A percentile compares a stretch with the other conserved stretches of the same genome.
phyloP scores from a whole-genome alignment of 2,888 invertebrate genomes.

The Disparrhopalites patrizii region DNA sequence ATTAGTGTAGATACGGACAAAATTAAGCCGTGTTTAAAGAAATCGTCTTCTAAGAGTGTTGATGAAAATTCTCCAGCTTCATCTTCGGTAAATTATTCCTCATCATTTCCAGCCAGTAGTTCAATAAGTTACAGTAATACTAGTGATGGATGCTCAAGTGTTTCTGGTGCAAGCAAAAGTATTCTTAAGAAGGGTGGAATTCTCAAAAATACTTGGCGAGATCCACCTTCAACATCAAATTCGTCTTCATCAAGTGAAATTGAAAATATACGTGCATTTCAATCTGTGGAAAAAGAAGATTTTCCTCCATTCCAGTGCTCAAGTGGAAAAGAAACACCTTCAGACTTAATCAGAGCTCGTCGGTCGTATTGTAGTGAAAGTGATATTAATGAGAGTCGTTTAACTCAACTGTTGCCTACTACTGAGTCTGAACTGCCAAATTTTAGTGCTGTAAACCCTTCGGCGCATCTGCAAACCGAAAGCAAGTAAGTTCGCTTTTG shows the following conservation, averaged over 20 bases:
- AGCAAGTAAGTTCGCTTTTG: too few species aligned
- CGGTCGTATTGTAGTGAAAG: conserved; percentile 18
- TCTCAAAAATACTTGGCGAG: conserved; percentile 25
- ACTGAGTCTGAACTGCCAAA: too few species aligned
- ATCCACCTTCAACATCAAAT: conserved; percentile 24
- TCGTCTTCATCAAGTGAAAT: conserved; percentile 21
- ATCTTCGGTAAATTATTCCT: conserved; percentile 5
- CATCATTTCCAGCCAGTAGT: conserved; percentile 10
- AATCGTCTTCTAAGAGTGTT: conserved; percentile 31
- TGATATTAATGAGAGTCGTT: conserved; percentile 12
- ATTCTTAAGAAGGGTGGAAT: conserved; percentile 33
- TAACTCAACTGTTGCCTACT: too few species aligned
- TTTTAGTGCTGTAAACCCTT: too few species aligned
- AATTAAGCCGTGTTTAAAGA: conserved; percentile 43
- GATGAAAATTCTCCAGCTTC: conserved; percentile 24
- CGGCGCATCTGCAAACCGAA: too few species aligned
- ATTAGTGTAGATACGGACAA: conserved; percentile 26
- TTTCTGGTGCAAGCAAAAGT: conserved; percentile 22
- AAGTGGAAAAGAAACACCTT: not conserved
- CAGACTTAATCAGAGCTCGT: conserved; percentile 3
- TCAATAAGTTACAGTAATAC: conserved; percentile 8
- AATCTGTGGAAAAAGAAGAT: not conserved
- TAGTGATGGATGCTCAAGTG: not conserved
- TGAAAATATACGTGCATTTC: conserved; percentile 21
- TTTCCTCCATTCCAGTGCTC: not conserved